Percentiles rank a stretch among this genome's conserved stretches.
Evolutionary conservation across 2,113 vertebrate genomes (phyloP).

Genomic region (Hemichromis elongatus): DNA sequence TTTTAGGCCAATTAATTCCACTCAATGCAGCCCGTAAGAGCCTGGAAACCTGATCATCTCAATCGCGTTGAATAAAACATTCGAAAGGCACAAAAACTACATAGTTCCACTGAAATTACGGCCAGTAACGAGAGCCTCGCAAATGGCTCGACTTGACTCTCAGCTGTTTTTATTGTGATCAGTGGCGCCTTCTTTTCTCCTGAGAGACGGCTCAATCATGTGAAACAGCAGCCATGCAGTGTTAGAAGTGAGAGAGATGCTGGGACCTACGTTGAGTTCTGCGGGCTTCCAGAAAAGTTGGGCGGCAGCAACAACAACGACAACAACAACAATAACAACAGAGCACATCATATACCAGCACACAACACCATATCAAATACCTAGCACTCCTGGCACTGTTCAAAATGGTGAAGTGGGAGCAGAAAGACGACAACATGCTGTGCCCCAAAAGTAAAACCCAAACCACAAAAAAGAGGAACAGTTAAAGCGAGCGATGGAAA

Average conservation of each 20-base stretch:
- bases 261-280: conserved; percentile 77
- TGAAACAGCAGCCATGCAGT: conserved; percentile 54
- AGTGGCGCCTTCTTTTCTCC: conserved; percentile 25
- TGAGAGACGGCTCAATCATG: conserved; percentile 26
- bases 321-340: conserved; percentile 65
- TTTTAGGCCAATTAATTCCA: not conserved
- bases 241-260: conserved; percentile 50
- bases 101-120: not conserved
- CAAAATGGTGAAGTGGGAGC: not conserved
- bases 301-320: conserved; percentile 70
- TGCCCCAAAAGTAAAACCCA: not conserved
- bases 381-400: conserved; percentile 25
- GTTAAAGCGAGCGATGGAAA: conserved; percentile 25
- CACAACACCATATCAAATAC: conserved; percentile 53
- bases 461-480: not conserved
- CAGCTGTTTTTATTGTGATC: not conserved
- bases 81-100: not conserved
- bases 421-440: not conserved
- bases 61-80: not conserved
- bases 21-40: not conserved
- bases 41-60: not conserved
- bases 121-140: not conserved
- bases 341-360: conserved; percentile 74
- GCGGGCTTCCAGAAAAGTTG: conserved; percentile 75
- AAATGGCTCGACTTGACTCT: not conserved